Conservation (phyloP, 2,797 vertebrate genomes). For the Hyperoplus immaculatus region DNA sequence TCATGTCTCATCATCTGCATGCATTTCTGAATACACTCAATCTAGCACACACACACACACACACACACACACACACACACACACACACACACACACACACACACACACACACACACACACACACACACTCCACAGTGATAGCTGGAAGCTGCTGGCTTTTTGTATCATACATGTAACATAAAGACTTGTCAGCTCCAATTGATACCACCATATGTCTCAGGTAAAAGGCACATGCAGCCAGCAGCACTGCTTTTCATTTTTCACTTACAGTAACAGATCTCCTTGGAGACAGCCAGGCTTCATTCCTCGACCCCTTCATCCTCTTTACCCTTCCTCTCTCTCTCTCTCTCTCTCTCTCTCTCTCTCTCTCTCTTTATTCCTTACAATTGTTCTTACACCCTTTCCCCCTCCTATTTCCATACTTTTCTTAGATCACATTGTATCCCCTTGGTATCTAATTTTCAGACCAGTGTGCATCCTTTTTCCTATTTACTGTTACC, state of each 20-base stretch:
- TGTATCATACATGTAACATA: slow-evolving; percentile 31
- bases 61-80: slow-evolving; percentile 15
- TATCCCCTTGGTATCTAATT: neutral
- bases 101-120: slow-evolving; percentile 3
- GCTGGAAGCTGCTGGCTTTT: slow-evolving; percentile 37
- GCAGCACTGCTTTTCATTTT: slow-evolving; percentile 26
- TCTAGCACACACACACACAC: neutral
- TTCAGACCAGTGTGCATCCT: slow-evolving; percentile 4
- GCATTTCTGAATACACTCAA: slow-evolving; percentile 21
- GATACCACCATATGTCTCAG: slow-evolving; percentile 44
- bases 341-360: too few relatives aligned
- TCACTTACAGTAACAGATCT: slow-evolving; percentile 9
- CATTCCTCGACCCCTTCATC: neutral
- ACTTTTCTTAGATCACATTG: slow-evolving; percentile 3
- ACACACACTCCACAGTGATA: neutral
- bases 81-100: slow-evolving; percentile 9
- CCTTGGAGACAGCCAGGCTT: slow-evolving; percentile 7
- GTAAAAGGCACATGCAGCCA: slow-evolving; percentile 17
- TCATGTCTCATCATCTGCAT: slow-evolving; percentile 25
- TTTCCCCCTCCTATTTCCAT: neutral
- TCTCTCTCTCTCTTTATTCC: neutral
- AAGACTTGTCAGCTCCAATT: slow-evolving; percentile 48
- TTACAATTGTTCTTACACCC: neutral
- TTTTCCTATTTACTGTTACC: neutral
- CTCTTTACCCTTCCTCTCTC: neutral